Evolutionary conservation across 2,113 vertebrate species (phyloP), one percentile per base, ranked within the genome.

Genomic region (Syngnathus scovelli): DNA sequence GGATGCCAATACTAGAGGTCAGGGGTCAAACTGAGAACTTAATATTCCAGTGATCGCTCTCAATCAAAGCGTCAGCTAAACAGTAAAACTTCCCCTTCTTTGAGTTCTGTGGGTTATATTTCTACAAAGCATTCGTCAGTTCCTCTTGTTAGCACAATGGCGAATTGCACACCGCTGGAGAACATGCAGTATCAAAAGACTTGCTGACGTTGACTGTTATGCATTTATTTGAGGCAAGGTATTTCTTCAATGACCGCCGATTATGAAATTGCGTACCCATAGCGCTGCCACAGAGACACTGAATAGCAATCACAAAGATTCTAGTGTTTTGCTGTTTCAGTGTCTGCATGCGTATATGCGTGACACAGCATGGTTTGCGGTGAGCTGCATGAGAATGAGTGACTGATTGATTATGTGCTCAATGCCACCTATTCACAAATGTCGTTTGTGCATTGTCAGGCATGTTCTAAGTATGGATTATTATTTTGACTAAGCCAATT

Each of bases 291-390:
- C 72, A 66, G 69, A 70, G 70, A 70, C 70, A 44, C 64, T 74
- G 83, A 79, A 84, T 82, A 67, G 70, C 56, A 68, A 61, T 84
- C 83, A 88, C 84, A 86, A 86, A 82, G 76, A 82, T 44, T 79
- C 78, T 73, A 88, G 82, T 89, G 85, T 89, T 87, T 85, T 86
- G 83, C 73, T 81, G 80, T 75, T 82, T 87, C 27, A 67, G 66
- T 70, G 67, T 46, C 64, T 67, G 5, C 48, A 2, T 60, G 46
- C 49, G 16, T 48, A n/a, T 46, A 10, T 69, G 46, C 41, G 18
- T 75, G 62, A 51, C 43, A 55, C 72, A 19, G 70, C 19, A 72
- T 51, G 66, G 46, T 49, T 52, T 66, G 60, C 64, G 48, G 59
- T 58, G 52, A 23, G 58, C 72, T 72, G 68, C 60, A 23, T 76